Evolutionary conservation across 2,113 vertebrate species (phyloP), one percentile per base, ranked within the genome.

Genomic region (Vombatus ursinus): DNA sequence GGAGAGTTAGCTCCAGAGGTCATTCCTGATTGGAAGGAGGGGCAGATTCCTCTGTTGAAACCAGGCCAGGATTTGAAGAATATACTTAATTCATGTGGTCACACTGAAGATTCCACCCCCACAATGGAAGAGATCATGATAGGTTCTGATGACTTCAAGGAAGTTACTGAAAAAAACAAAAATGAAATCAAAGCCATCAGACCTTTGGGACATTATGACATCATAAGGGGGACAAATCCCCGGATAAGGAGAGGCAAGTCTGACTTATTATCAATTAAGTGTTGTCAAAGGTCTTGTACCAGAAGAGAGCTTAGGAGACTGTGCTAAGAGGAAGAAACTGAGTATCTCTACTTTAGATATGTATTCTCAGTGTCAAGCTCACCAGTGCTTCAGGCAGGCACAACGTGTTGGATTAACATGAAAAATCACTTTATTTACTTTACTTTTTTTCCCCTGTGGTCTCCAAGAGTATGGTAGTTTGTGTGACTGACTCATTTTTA

Each of bases 1-100:
- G 91, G 98, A 11, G 98, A 98, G 95, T 92, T 96, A n/a, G 97
- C 93, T 23, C 90, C 96, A 31, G 1, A 96, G 95, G 95, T 92
- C 12, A 92, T 37, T 96, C 95, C 97, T 95, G 96, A 96, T 48
- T 49, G 54, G 90, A 93, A 98, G 52, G 96, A 97, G 31, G 37
- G 97, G 96, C 94, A 94, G 89, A 93, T 94, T 97, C 0, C 44
- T 95, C 52, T 19, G 61, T 2, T n/a, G 31, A 68, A 68, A 93
- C 50, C 26, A 89, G 77, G 31, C 52, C 23, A 50, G 50, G 24
- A 1, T 7, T 53, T 89, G 52, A 93, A n/a, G 91, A 0, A 12
- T 25, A 14, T 6, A 16, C 50, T 25, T 28, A 22, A 8, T 49
- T 50, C 24, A 7, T 0, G 16, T 52, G 51, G 37, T 53, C 53